Evolutionary conservation across 1,140 invertebrate species (phyloP).

Genomic region (Coenobita brevimanus): DNA sequence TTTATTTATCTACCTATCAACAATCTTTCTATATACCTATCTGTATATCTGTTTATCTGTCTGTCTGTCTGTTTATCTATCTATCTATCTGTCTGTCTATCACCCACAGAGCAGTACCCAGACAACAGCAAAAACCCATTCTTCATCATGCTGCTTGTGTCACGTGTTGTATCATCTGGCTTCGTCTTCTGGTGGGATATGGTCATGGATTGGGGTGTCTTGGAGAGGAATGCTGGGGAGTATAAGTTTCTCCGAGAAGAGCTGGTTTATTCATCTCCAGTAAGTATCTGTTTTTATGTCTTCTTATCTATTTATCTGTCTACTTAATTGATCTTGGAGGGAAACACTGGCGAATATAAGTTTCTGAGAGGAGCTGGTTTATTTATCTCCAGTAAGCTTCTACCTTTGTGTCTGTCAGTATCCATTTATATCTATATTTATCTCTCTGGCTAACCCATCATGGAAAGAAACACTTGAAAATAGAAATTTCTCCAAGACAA

Average conservation of each 20-base stretch:
- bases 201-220: constrained; percentile 99
- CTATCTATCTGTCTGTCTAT: constrained; percentile 75
- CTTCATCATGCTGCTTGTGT: constrained; percentile 77
- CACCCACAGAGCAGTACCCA: constrained; percentile 78
- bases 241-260: constrained; percentile 82
- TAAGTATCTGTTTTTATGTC: too few species aligned
- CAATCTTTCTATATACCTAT: too few species aligned
- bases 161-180: constrained; percentile 59
- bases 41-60: not conserved
- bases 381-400: too few species aligned
- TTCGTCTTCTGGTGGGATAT: constrained; percentile 85
- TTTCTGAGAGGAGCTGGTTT: too few species aligned
- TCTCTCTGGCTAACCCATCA: too few species aligned
- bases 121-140: constrained; percentile 80
- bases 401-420: too few species aligned
- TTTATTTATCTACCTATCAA: not conserved
- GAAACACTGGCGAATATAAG: too few species aligned
- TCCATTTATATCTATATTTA: too few species aligned
- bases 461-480: too few species aligned
- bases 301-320: too few species aligned
- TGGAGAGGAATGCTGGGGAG: constrained; percentile 89
- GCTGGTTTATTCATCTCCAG: constrained; percentile 78
- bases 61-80: not conserved
- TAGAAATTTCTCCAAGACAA: too few species aligned
- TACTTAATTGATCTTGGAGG: too few species aligned